Conservation (phyloP, 2,113 vertebrate genomes). For the Elgaria multicarinata region DNA sequence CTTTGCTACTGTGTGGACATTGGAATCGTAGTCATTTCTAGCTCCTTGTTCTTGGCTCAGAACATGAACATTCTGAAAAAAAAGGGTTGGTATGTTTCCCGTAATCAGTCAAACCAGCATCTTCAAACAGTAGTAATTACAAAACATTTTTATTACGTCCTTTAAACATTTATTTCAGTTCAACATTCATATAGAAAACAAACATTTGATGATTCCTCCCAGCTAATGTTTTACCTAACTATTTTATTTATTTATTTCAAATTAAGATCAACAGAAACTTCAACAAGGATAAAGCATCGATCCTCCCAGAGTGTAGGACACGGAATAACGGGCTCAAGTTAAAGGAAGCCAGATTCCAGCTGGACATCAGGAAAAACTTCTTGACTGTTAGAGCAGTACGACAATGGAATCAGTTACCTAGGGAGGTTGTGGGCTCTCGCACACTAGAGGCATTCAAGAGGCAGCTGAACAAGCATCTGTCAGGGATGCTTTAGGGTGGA, state of each 20-base stretch:
- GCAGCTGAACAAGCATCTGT: too few species aligned
- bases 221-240: not conserved
- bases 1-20: conserved; percentile 30
- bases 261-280: not conserved
- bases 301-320: too few species aligned
- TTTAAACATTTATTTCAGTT: conserved; percentile 10
- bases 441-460: too few species aligned
- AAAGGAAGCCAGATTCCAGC: too few species aligned
- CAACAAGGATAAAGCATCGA: not conserved
- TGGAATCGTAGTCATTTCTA: not conserved
- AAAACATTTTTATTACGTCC: not conserved
- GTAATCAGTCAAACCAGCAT: conserved; percentile 21
- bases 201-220: not conserved
- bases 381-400: too few species aligned
- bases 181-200: not conserved
- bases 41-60: conserved; percentile 21
- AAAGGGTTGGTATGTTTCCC: not conserved
- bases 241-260: too few species aligned
- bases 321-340: too few species aligned
- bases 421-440: too few species aligned
- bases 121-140: not conserved
- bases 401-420: too few species aligned
- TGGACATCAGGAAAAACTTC: too few species aligned
- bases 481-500: too few species aligned
- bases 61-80: not conserved